Evolutionary conservation across 2,888 invertebrate species (phyloP).

Genomic region (Adelphocoris suturalis): DNA sequence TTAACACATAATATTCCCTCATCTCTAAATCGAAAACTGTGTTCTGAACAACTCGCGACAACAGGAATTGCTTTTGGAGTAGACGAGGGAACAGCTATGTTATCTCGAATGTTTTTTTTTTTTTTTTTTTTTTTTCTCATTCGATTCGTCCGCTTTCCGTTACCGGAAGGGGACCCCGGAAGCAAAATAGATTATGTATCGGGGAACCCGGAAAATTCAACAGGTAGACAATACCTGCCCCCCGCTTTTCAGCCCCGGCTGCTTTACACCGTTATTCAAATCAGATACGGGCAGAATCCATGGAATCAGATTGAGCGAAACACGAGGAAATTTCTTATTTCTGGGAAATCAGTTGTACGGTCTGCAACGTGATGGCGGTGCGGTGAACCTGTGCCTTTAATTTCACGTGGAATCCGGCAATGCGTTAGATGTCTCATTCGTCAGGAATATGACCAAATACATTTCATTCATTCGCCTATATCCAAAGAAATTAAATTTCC

Average conservation of each 20-base stretch:
- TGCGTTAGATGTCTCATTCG: too few relatives aligned
- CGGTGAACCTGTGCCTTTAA: too few relatives aligned
- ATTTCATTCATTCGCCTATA: too few relatives aligned
- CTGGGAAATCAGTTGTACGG: too few relatives aligned
- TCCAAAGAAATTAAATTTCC: too few relatives aligned
- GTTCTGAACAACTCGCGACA: too few relatives aligned
- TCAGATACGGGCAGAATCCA: background rate
- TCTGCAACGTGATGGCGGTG: too few relatives aligned
- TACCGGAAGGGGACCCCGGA: background rate
- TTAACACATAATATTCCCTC: too few relatives aligned
- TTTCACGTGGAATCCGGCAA: too few relatives aligned
- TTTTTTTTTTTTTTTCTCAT: constrained; percentile 15
- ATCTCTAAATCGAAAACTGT: too few relatives aligned
- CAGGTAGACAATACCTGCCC: background rate
- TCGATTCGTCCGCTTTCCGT: background rate
- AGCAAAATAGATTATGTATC: constrained; percentile 26
- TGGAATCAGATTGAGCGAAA: background rate
- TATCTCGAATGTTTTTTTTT: background rate
- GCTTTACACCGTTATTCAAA: constrained; percentile 20
- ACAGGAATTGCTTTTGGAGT: too few relatives aligned
- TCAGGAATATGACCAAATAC: too few relatives aligned
- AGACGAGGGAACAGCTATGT: background rate
- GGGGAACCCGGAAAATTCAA: constrained; percentile 2
- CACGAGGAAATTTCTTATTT: background rate
- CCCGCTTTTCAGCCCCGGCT: background rate